phyloP scores from a whole-genome alignment of 1,140 invertebrate species.

The Macrobrachium nipponense region DNA sequence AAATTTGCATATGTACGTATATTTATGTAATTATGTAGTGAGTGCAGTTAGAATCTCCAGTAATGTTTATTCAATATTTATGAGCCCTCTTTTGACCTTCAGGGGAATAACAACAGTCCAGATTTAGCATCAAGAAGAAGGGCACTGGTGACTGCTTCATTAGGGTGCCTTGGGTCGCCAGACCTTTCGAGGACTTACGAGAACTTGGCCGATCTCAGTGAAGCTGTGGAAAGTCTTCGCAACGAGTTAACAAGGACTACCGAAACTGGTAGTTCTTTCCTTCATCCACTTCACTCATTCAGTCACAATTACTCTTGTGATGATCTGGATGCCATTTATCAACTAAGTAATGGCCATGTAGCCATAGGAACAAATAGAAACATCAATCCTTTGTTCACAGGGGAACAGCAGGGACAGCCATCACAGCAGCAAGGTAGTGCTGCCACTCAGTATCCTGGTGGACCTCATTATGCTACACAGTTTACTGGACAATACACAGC shows the following conservation, averaged over 20 bases:
- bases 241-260: slow-evolving; percentile 54
- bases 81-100: neutral
- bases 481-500: slow-evolving; percentile 27
- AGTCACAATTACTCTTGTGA: slow-evolving; percentile 45
- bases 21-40: neutral
- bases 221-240: slow-evolving; percentile 65
- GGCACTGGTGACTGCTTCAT: slow-evolving; percentile 46
- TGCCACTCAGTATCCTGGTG: slow-evolving; percentile 11
- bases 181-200: slow-evolving; percentile 79
- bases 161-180: slow-evolving; percentile 59
- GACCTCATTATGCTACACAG: neutral
- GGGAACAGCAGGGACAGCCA: slow-evolving; percentile 1
- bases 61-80: neutral
- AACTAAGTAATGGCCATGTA: slow-evolving; percentile 58
- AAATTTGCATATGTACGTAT: no score
- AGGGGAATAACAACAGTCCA: slow-evolving; percentile 77
- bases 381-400: slow-evolving; percentile 41
- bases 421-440: slow-evolving; percentile 18
- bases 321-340: slow-evolving; percentile 60
- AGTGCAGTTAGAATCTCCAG: no score
- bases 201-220: slow-evolving; percentile 74
- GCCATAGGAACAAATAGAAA: slow-evolving; percentile 36
- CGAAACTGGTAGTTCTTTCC: slow-evolving; percentile 23
- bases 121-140: slow-evolving; percentile 79
- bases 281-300: slow-evolving; percentile 30